These are phyloP conservation scores for Leistus spinibarbis DNA, from an alignment of 2,888 invertebrate genomes.

Conservation along the genomic window DNA sequence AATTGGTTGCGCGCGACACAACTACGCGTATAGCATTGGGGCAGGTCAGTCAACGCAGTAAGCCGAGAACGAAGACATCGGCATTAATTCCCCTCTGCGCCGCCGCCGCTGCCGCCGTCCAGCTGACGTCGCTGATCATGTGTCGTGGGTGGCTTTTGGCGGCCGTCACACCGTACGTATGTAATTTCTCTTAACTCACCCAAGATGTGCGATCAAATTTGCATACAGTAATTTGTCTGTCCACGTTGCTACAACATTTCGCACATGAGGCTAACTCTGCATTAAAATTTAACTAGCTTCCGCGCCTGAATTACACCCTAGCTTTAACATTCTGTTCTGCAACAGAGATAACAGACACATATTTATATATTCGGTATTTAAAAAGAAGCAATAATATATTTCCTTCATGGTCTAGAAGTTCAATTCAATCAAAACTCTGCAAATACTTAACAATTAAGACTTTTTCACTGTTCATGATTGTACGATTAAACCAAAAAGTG, in stretches of 20 bases:
- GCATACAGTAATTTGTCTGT: constrained; percentile 38
- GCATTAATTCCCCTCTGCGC: not conserved
- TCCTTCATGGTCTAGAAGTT: no score
- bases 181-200: constrained; percentile 33
- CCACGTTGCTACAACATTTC: constrained; percentile 13
- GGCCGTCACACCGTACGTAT: constrained; percentile 23
- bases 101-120: not conserved
- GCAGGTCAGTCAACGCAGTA: constrained; percentile 26
- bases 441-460: no score
- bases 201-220: constrained; percentile 31
- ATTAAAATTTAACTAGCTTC: not conserved
- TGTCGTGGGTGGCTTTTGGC: constrained; percentile 25
- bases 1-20: not conserved
- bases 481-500: no score
- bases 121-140: not conserved
- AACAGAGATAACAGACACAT: no score
- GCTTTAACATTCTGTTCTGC: no score
- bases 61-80: not conserved
- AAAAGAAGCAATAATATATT: no score
- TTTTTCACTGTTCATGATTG: no score
- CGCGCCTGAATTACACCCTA: no score
- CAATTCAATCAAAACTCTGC: no score
- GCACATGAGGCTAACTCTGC: not conserved
- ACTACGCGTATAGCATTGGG: constrained; percentile 7
- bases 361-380: no score